Conservation (phyloP, 2,797 vertebrate genomes). For the Melanogrammus aeglefinus region DNA sequence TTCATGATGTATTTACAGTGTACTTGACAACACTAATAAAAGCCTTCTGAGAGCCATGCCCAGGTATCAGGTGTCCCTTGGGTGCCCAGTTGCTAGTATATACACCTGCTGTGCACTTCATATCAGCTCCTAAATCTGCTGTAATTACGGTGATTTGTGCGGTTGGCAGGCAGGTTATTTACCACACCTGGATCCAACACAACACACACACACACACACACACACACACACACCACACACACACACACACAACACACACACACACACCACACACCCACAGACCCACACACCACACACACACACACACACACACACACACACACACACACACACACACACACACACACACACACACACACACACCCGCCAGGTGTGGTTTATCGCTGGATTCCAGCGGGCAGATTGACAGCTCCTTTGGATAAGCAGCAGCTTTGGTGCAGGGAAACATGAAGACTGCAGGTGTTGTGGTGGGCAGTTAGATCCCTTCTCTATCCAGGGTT, state of each 20-base stretch:
- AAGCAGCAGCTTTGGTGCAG: neutral
- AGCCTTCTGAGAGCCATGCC: neutral
- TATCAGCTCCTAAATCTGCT: slow-evolving; percentile 35
- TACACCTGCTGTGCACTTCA: slow-evolving; percentile 30
- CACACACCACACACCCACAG: slow-evolving; percentile 32
- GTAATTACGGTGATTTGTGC: slow-evolving; percentile 43
- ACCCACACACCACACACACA: slow-evolving; percentile 21
- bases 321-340: slow-evolving; percentile 27
- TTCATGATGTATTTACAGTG: neutral
- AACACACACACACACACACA: slow-evolving; percentile 28
- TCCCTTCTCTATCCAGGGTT: neutral
- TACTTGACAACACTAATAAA: neutral
- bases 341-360: slow-evolving; percentile 26
- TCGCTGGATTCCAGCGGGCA: slow-evolving; percentile 38
- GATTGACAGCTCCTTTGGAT: neutral
- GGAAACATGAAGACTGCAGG: neutral
- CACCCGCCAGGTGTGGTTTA: slow-evolving; percentile 42
- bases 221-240: slow-evolving; percentile 17
- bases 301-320: slow-evolving; percentile 25
- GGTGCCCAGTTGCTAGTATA: slow-evolving; percentile 20
- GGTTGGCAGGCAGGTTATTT: slow-evolving; percentile 27
- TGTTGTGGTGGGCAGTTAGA: neutral
- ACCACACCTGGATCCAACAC: slow-evolving; percentile 43
- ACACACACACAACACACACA: slow-evolving; percentile 24
- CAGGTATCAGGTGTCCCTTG: slow-evolving; percentile 8